These are phyloP conservation scores for Cyprinodon brontotheroides DNA, from an alignment of 2,113 vertebrate genomes.

Conservation along the genomic window DNA sequence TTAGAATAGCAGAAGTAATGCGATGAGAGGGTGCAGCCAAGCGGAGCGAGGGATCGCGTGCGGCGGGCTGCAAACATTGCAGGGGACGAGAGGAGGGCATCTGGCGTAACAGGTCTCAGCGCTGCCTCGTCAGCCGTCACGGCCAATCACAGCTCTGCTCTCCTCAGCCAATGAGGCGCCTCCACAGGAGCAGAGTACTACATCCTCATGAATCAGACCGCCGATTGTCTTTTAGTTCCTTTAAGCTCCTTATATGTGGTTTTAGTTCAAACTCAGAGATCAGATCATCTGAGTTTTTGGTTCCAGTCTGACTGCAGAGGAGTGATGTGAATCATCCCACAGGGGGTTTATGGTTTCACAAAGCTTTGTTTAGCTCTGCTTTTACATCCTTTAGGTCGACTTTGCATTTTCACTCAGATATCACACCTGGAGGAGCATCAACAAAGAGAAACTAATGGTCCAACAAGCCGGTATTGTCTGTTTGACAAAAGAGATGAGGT, in stretches of 20 bases:
- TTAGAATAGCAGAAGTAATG: conserved; percentile 88
- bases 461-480: conserved; percentile 68
- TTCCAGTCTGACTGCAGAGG: conserved; percentile 8
- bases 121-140: conserved; percentile 53
- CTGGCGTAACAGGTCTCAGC: conserved; percentile 79
- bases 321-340: conserved; percentile 5
- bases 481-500: conserved; percentile 65
- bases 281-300: conserved; percentile 16
- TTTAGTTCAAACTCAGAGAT: conserved; percentile 3
- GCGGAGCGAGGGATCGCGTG: conserved; percentile 81
- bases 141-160: conserved; percentile 60
- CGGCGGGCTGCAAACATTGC: conserved; percentile 80
- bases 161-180: conserved; percentile 56
- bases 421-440: conserved; percentile 68
- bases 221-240: background rate
- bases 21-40: conserved; percentile 83
- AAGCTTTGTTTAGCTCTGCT: conserved; percentile 15
- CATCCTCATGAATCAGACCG: conserved; percentile 41
- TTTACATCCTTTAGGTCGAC: conserved; percentile 10
- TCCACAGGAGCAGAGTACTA: conserved; percentile 61
- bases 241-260: background rate
- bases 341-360: background rate
- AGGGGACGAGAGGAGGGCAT: conserved; percentile 81
- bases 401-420: conserved; percentile 18
- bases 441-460: conserved; percentile 72